These are phyloP conservation scores for Hypotaenidia philippensis DNA, from an alignment of 2,797 vertebrate genomes.

Conservation along the genomic window DNA sequence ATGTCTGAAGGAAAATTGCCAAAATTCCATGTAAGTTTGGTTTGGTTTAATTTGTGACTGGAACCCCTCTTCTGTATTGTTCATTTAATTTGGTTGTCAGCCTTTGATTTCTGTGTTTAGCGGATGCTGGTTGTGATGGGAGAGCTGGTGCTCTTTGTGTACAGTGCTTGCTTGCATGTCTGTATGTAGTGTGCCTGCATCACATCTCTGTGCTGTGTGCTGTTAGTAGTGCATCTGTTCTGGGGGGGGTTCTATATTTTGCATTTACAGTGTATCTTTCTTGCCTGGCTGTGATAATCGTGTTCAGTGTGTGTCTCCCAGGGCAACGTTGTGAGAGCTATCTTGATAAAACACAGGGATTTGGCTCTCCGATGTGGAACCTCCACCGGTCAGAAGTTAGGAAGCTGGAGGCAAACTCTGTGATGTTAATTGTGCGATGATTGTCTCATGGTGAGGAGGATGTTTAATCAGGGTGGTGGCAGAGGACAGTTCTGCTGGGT, in stretches of 20 bases:
- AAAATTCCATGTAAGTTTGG: constrained; percentile 68
- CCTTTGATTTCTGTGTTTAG: background rate
- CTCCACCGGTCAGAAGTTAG: background rate
- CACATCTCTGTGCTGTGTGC: background rate
- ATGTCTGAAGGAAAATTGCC: constrained; percentile 72
- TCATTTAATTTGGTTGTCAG: background rate
- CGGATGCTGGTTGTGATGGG: background rate
- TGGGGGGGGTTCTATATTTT: background rate
- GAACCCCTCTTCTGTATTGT: background rate
- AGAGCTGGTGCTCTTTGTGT: background rate
- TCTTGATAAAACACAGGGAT: background rate
- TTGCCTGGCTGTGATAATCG: rapidly evolving
- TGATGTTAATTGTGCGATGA: background rate
- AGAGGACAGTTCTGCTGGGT: rapidly evolving
- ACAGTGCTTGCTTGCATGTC: background rate
- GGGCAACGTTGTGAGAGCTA: rapidly evolving
- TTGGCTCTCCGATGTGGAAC: rapidly evolving
- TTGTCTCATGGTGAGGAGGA: background rate
- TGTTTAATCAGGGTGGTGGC: background rate
- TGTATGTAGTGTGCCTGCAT: background rate
- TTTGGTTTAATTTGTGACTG: background rate
- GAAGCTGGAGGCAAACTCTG: background rate
- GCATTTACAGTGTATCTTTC: background rate
- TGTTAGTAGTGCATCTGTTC: background rate
- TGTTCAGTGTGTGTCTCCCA: background rate